Evolutionary conservation across 2,113 vertebrate species (phyloP), one percentile per base, ranked within the genome.

Genomic region (Ciconia maguari): DNA sequence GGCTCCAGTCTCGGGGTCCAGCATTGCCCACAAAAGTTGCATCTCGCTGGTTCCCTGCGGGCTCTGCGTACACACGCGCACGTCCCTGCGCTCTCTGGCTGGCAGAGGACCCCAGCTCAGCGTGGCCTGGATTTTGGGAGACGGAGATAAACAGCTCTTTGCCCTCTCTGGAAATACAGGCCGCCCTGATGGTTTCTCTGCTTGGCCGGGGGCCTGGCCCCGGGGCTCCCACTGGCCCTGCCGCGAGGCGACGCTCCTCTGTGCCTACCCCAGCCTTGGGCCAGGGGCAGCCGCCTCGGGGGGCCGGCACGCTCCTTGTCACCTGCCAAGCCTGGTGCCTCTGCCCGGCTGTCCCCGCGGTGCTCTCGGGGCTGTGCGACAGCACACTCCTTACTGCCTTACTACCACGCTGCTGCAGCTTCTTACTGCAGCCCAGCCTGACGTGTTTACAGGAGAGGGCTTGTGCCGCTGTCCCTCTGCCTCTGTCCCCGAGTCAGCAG

Each of bases 341-440:
- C 87, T 70, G 83, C 83, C 75, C 9, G 0, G 69, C 54, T 69
- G 72, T 48, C 44, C 58, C 54, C 36, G 2, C 36, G 92, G 95
- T 97, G 92, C 93, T 91, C 21, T 57, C 0, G 18, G 85, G 61
- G 82, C 90, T 69, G 57, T 1, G 1, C 64, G n/a, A 55, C 76
- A 24, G 27, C 79, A n/a, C 69, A 79, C 97, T 93, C 96, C 96
- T 93, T 96, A 95, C 97, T 98, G 98, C 98, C 97, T 98, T 98
- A 98, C 97, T 97, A 57, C 92, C 95, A 91, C 90, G 88, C 93
- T 85, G 94, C 96, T 48, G 11, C 69, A 83, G 97, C 95, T 87
- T 69, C 61, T 93, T 62, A 54, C 90, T 62, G 84, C 96, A 95
- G 86, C 96, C 74, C 94, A 96, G 93, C 89, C 94, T 19, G 80